Evolutionary conservation across 2,797 vertebrate genomes (phyloP), one percentile per base, ranked within the genome.

Genomic region (Halcyon smyrnensis): DNA sequence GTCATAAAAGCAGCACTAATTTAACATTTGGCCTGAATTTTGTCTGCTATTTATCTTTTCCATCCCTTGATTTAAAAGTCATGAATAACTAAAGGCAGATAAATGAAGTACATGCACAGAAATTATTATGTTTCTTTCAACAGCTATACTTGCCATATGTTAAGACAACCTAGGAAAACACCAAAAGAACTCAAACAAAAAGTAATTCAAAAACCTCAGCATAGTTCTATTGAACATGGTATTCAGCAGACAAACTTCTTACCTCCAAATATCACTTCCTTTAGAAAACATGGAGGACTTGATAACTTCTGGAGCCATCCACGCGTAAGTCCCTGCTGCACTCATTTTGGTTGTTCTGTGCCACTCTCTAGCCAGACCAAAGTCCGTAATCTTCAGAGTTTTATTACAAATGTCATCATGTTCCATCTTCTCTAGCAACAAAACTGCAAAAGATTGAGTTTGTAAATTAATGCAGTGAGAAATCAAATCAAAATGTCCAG

Each of bases 301-400:
- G 97, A 99, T 99, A 97, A 99, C 99, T 96, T 99, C 99, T 0
- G 99, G 99, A 45, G 99, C 99, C 99, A 99, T 99, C 99, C 99
- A 99, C 8, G 99, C 99, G 1, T 99, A 99, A 14, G 99, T 99
- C 68, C 99, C 99, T 0, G 99, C 99, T 0, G 99, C 98, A 6
- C 99, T 99, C 99, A 99, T 99, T 96, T 99, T 99, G 67, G 99
- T 99, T 45, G 99, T 99, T 96, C 98, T 98, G 98, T 99, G 99
- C 99, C 99, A 99, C 93, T 99, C 99, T 95, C 99, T 98, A 12
- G 99, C 99, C 81, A 99, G 95, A 93, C 99, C 99, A 14, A 99
- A 99, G 96, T 99, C 99, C 21, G 99, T 99, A 96, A 99, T 99
- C 98, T 99, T 99, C 98, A 99, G 95, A 14, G 98, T 99, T 98